phyloP scores from a whole-genome alignment of 1,140 invertebrate species.

The Wasmannia auropunctata region DNA sequence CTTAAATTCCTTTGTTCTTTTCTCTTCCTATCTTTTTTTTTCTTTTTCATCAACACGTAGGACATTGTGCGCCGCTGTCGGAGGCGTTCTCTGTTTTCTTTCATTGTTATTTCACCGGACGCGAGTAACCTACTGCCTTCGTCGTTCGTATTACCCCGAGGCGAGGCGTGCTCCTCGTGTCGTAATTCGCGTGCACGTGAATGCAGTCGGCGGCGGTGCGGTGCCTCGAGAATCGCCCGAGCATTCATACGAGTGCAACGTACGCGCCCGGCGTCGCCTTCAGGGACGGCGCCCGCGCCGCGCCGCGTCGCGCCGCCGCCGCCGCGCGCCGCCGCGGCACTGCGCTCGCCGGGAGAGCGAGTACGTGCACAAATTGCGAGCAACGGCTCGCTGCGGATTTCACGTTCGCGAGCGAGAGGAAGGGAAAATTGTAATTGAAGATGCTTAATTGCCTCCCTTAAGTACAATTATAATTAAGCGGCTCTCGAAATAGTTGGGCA shows the following conservation, averaged over 20 bases:
- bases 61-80: neutral
- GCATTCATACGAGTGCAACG: slow-evolving; percentile 65
- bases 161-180: slow-evolving; percentile 47
- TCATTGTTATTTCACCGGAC: slow-evolving; percentile 41
- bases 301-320: slow-evolving; percentile 21
- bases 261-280: slow-evolving; percentile 43
- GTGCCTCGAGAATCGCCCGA: slow-evolving; percentile 58
- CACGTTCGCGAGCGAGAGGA: neutral
- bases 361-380: neutral
- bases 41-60: neutral
- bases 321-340: neutral
- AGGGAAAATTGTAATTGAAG: slow-evolving; percentile 24
- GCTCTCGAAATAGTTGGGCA: neutral
- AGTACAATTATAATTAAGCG: slow-evolving; percentile 1
- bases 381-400: neutral
- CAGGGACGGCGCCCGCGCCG: slow-evolving; percentile 50
- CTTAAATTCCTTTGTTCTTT: neutral
- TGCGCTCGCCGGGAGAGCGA: slow-evolving; percentile 34
- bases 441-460: slow-evolving; percentile 2
- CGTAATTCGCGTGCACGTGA: slow-evolving; percentile 68
- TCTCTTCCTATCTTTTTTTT: neutral
- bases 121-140: slow-evolving; percentile 61
- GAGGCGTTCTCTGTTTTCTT: slow-evolving; percentile 15
- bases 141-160: slow-evolving; percentile 46
- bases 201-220: slow-evolving; percentile 27